phyloP scores from a whole-genome alignment of 2,113 vertebrate genomes.

The Dinomys branickii region DNA sequence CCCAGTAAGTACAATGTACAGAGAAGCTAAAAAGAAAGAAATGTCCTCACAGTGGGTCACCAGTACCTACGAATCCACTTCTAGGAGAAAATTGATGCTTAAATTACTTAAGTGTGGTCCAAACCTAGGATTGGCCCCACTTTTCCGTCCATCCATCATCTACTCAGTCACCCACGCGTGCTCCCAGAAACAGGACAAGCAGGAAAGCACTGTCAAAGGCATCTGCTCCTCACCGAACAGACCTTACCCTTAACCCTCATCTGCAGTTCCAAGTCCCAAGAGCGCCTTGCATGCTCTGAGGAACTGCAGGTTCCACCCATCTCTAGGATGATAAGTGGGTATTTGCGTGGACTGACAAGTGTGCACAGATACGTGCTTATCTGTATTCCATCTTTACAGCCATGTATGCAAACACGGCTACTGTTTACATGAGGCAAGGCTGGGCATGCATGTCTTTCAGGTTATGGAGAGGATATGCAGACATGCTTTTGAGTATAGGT shows the following conservation, averaged over 20 bases:
- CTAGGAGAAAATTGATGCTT: neutral
- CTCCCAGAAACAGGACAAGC: neutral
- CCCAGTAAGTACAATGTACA: neutral
- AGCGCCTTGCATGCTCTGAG: neutral
- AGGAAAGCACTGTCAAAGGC: neutral
- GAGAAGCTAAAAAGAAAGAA: neutral
- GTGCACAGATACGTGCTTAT: neutral
- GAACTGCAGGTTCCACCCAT: neutral
- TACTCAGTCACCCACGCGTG: neutral
- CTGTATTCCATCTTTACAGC: neutral
- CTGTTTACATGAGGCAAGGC: constrained; percentile 5
- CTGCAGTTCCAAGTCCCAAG: neutral
- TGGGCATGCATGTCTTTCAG: neutral
- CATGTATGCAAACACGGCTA: neutral
- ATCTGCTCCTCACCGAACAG: neutral
- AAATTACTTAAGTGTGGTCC: too few species aligned
- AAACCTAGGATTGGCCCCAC: neutral
- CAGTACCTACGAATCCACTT: neutral
- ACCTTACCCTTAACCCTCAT: neutral
- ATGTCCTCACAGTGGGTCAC: neutral
- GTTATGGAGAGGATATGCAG: neutral
- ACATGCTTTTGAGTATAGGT: neutral
- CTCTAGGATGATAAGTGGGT: neutral
- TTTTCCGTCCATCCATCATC: neutral
- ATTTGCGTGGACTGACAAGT: neutral